Percentiles rank a stretch among this genome's conserved stretches.
Conservation (phyloP, 2,113 vertebrate species). For the Sminthopsis crassicaudata region DNA sequence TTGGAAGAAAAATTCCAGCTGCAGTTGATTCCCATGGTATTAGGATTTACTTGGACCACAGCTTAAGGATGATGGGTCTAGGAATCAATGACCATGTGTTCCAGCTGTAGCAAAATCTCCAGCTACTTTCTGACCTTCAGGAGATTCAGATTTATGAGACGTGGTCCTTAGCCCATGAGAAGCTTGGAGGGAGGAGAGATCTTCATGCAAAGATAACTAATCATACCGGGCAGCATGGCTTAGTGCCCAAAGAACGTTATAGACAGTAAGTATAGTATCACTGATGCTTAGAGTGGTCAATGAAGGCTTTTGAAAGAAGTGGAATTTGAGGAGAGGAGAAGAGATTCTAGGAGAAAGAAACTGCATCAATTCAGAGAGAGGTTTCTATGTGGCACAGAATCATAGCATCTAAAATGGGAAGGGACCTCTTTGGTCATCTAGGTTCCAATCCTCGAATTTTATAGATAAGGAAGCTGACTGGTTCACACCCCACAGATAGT, state of each 20-base stretch:
- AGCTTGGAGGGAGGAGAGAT: background rate
- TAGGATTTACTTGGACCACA: background rate
- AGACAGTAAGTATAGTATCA: background rate
- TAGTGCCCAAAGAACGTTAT: background rate
- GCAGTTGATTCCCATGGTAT: background rate
- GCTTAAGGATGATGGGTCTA: background rate
- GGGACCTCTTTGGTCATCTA: background rate
- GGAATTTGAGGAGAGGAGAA: background rate
- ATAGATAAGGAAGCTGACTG: background rate
- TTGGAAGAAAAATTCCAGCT: background rate
- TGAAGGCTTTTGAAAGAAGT: background rate
- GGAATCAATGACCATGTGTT: background rate
- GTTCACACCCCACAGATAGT: background rate
- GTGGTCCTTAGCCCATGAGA: background rate
- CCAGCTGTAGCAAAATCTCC: background rate
- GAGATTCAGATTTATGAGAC: background rate
- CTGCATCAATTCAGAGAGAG: background rate
- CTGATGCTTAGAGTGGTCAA: background rate
- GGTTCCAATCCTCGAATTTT: background rate
- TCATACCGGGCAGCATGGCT: background rate
- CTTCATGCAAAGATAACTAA: background rate
- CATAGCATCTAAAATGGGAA: background rate
- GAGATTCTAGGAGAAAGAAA: background rate
- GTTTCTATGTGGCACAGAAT: background rate
- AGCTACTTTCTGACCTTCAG: background rate